Conservation (phyloP, 1,140 invertebrate genomes). For the Spodoptera frugiperda region DNA sequence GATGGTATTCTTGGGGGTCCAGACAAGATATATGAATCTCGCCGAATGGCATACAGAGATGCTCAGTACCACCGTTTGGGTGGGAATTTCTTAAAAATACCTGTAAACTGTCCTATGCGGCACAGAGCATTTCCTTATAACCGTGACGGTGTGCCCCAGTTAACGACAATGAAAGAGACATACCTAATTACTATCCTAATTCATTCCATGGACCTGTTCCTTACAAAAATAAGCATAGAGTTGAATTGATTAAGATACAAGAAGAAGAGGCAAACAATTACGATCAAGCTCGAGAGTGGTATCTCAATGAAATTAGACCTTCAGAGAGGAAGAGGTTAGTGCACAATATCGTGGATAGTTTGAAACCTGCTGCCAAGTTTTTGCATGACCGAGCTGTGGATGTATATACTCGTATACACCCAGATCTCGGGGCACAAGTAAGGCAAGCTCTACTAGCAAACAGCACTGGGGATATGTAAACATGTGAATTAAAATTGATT, state of each 20-base stretch:
- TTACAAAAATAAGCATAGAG: constrained; percentile 80
- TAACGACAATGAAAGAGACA: constrained; percentile 90
- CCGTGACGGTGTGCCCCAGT: constrained; percentile 93
- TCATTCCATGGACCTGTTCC: constrained; percentile 94
- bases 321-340: constrained; percentile 91
- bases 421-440: constrained; percentile 88
- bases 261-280: constrained; percentile 93
- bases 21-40: constrained; percentile 96
- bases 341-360: constrained; percentile 92
- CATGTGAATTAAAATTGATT: too few relatives aligned
- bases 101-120: constrained; percentile 95
- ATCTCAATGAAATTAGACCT: constrained; percentile 91
- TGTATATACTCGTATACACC: constrained; percentile 89
- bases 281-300: constrained; percentile 93
- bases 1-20: constrained; percentile 94
- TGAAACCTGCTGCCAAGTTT: constrained; percentile 92
- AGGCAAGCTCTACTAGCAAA: constrained; percentile 87
- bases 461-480: constrained; percentile 52
- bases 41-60: constrained; percentile 95
- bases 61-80: constrained; percentile 96
- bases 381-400: constrained; percentile 92
- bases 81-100: constrained; percentile 94
- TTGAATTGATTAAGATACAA: constrained; percentile 82
- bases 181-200: constrained; percentile 98
- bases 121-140: constrained; percentile 90